Conservation (phyloP, 2,888 invertebrate species). For the Megamerina dolium region DNA sequence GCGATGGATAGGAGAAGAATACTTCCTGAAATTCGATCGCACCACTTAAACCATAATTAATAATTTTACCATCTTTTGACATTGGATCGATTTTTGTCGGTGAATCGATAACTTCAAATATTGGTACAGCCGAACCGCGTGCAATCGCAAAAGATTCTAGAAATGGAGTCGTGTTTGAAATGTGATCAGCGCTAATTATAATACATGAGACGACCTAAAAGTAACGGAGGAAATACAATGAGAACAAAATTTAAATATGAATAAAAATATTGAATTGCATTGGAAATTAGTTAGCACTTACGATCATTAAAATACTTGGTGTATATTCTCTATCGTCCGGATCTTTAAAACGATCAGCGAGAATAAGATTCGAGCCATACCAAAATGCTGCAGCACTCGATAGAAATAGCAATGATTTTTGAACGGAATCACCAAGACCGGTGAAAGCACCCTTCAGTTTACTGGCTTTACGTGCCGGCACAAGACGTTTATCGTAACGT, state of each 20-base stretch:
- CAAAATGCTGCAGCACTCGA: constrained; percentile 75
- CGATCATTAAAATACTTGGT: constrained; percentile 67
- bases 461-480: constrained; percentile 61
- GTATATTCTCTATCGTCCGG: constrained; percentile 57
- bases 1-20: constrained; percentile 71
- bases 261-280: neutral
- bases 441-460: constrained; percentile 61
- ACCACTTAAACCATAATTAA: constrained; percentile 56
- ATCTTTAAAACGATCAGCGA: constrained; percentile 56
- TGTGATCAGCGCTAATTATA: constrained; percentile 70
- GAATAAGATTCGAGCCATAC: constrained; percentile 71
- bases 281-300: constrained; percentile 51
- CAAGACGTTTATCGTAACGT: constrained; percentile 55
- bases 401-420: constrained; percentile 68
- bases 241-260: neutral
- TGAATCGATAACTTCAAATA: constrained; percentile 71
- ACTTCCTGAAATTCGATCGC: constrained; percentile 66
- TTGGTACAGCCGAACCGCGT: constrained; percentile 65
- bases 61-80: constrained; percentile 60
- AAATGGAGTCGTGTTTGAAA: constrained; percentile 69
- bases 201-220: constrained; percentile 62
- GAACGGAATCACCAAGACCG: constrained; percentile 63
- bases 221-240: neutral
- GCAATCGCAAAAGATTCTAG: constrained; percentile 69
- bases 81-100: constrained; percentile 67